phyloP scores from a whole-genome alignment of 2,888 invertebrate genomes.

The Galeopsomyia nigrocyanea region DNA sequence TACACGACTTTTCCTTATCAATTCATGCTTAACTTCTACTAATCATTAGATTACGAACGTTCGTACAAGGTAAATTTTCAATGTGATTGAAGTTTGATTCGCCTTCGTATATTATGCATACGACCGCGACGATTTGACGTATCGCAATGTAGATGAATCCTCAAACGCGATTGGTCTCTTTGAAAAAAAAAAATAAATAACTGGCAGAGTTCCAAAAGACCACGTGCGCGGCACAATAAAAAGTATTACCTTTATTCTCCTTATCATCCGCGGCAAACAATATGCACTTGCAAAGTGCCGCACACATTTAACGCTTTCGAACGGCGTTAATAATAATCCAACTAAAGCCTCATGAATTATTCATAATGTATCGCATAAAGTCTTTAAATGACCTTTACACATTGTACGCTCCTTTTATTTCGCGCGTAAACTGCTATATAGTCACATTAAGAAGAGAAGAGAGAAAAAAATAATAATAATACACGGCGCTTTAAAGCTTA shows the following conservation, averaged over 20 bases:
- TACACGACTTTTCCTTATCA: no score
- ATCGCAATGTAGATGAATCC: neutral
- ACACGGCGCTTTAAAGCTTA: no score
- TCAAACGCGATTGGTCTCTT: neutral
- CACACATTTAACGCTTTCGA: constrained; percentile 15
- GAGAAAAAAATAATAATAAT: no score
- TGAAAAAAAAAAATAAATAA: constrained; percentile 34
- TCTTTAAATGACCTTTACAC: constrained; percentile 13
- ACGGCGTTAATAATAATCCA: constrained; percentile 32
- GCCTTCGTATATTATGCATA: no score
- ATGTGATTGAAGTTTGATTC: no score
- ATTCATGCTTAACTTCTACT: no score
- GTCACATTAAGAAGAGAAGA: no score
- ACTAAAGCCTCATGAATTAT: constrained; percentile 33
- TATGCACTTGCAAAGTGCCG: neutral
- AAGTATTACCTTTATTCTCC: constrained; percentile 36
- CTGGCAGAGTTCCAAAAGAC: constrained; percentile 16
- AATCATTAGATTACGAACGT: no score
- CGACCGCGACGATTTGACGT: neutral
- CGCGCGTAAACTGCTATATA: neutral
- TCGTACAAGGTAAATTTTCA: no score
- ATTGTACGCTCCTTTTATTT: constrained; percentile 10
- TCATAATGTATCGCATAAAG: constrained; percentile 18
- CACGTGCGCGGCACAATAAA: constrained; percentile 29
- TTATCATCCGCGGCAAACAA: constrained; percentile 17